These are phyloP conservation scores for Ceratina calcarata DNA, from an alignment of 1,140 invertebrate genomes.

Conservation along the genomic window DNA sequence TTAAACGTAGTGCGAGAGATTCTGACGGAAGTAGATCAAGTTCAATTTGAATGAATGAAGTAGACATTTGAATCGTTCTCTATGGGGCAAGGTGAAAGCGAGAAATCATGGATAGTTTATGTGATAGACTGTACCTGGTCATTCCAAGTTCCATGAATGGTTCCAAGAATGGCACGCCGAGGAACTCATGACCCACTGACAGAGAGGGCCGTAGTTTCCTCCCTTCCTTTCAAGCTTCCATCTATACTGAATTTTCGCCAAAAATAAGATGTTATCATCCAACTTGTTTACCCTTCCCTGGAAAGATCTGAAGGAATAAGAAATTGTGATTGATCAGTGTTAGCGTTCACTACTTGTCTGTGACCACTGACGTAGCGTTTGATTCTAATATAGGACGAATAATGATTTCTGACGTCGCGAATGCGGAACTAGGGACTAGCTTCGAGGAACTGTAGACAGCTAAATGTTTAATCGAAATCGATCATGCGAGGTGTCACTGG, in stretches of 20 bases:
- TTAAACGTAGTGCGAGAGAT: not conserved
- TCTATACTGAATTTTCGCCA: not conserved
- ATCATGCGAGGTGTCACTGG: slow-evolving; percentile 2
- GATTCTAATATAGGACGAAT: slow-evolving; percentile 26
- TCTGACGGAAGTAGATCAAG: not conserved
- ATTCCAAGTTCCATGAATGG: slow-evolving; percentile 67
- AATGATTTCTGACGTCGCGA: slow-evolving; percentile 34
- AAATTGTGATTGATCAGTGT: not conserved
- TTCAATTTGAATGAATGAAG: not conserved
- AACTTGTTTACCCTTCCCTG: no score
- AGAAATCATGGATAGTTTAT: slow-evolving; percentile 48
- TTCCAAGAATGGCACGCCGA: slow-evolving; percentile 52
- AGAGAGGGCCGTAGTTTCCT: slow-evolving; percentile 7
- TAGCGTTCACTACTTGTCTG: not conserved
- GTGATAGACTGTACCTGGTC: slow-evolving; percentile 61
- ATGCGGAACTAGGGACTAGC: slow-evolving; percentile 18
- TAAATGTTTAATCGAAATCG: slow-evolving; percentile 39
- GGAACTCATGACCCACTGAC: slow-evolving; percentile 64
- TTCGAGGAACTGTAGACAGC: not conserved
- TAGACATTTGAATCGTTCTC: not conserved
- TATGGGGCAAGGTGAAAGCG: slow-evolving; percentile 7
- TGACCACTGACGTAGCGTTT: not conserved
- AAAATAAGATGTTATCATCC: not conserved
- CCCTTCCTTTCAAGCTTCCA: not conserved
- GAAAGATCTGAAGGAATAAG: not conserved